Percentiles rank a stretch among this genome's conserved stretches.
Evolutionary conservation across 2,113 vertebrate species (phyloP).

Genomic region (Myxocyprinus asiaticus): DNA sequence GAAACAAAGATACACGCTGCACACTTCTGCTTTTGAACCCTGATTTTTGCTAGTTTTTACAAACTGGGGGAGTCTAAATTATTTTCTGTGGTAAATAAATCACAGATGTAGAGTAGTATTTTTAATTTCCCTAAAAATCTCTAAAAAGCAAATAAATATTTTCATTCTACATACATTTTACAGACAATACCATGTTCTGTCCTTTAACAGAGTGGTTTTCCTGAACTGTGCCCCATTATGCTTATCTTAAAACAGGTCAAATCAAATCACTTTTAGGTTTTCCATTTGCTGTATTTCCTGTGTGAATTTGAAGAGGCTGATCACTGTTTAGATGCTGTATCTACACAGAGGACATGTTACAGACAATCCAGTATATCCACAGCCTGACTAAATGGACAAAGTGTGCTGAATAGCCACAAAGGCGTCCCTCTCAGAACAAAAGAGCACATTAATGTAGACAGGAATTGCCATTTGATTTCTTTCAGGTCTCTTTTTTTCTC

Average conservation of each 20-base stretch:
- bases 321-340: conserved; percentile 27
- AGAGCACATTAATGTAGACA: conserved; percentile 39
- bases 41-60: too few species aligned
- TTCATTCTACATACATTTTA: not conserved
- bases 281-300: conserved; percentile 5
- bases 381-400: conserved; percentile 8
- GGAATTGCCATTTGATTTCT: conserved; percentile 41
- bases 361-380: conserved; percentile 4
- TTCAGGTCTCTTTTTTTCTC: conserved; percentile 26
- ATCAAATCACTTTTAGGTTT: too few species aligned
- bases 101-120: too few species aligned
- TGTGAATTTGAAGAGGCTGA: conserved; percentile 12
- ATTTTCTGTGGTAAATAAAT: too few species aligned
- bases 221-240: conserved; percentile 12
- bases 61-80: too few species aligned
- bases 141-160: not conserved
- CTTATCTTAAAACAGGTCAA: conserved; percentile 12
- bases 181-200: conserved; percentile 16
- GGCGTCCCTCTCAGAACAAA: conserved; percentile 31
- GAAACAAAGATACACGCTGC: too few species aligned
- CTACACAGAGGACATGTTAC: conserved; percentile 22
- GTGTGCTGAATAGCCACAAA: conserved; percentile 5
- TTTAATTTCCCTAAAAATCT: too few species aligned
- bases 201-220: not conserved
- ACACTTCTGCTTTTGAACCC: too few species aligned